These are phyloP conservation scores for Darevskia mixta DNA, from an alignment of 2,797 vertebrate genomes.

Conservation along the genomic window DNA sequence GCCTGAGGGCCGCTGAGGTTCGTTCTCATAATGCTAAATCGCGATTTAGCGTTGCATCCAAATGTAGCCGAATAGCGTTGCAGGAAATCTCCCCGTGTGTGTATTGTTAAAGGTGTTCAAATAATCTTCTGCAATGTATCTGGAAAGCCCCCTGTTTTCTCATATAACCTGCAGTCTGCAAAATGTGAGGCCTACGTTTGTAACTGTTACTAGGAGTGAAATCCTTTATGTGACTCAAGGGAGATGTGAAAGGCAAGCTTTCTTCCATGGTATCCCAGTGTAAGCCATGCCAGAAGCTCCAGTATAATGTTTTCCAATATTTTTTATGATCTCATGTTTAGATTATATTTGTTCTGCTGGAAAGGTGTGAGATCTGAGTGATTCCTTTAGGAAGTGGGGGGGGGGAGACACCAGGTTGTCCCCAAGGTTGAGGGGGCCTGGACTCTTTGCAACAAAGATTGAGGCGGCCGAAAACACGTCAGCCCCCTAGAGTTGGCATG, in stretches of 20 bases:
- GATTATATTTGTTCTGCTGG: conserved; percentile 62
- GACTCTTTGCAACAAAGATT: too few relatives aligned
- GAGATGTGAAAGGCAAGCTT: conserved; percentile 58
- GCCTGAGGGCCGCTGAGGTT: neutral
- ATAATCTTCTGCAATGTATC: conserved; percentile 53
- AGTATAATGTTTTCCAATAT: conserved; percentile 62
- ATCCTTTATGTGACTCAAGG: conserved; percentile 55
- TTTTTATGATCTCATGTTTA: conserved; percentile 68
- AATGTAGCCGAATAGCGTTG: conserved; percentile 47
- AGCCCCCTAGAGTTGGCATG: too few relatives aligned
- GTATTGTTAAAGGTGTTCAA: conserved; percentile 39
- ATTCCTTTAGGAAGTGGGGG: conserved; percentile 57
- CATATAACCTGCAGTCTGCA: conserved; percentile 38
- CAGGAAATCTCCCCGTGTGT: conserved; percentile 62
- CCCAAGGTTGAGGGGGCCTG: too few relatives aligned
- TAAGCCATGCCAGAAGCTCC: conserved; percentile 59
- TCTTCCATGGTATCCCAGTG: conserved; percentile 41
- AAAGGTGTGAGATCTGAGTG: conserved; percentile 64
- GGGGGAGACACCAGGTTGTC: neutral
- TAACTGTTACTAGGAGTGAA: conserved; percentile 68
- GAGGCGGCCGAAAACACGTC: too few relatives aligned
- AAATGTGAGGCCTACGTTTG: conserved; percentile 47
- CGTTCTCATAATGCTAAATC: neutral
- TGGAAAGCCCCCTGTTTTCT: conserved; percentile 48
- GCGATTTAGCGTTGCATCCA: neutral